A percentile compares a stretch with the other conserved stretches of the same genome.
Conservation (phyloP, 2,113 vertebrate species). For the Chunga burmeisteri region DNA sequence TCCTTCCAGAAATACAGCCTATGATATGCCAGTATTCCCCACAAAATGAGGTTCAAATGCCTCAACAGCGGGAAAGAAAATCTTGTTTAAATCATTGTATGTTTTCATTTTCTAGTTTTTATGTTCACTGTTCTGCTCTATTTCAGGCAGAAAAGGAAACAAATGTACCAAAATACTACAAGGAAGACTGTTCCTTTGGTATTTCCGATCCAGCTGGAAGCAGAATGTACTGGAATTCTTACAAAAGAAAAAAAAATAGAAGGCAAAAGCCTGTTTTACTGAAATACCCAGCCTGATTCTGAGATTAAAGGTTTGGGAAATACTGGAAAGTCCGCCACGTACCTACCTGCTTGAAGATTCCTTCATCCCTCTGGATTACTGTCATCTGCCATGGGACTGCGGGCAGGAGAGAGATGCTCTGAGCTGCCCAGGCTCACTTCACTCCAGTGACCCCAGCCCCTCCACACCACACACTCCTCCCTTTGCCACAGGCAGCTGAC, state of each 20-base stretch:
- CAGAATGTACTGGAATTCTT: slow-evolving; percentile 22
- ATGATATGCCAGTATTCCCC: not conserved
- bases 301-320: not conserved
- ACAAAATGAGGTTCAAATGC: not conserved
- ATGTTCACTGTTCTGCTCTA: not conserved
- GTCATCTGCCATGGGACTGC: not conserved
- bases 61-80: not conserved
- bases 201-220: slow-evolving; percentile 59
- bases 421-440: not conserved
- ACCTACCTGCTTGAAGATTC: not conserved
- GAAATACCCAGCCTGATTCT: not conserved
- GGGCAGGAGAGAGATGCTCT: not conserved
- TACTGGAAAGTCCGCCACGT: not conserved
- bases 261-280: not conserved
- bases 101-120: not conserved
- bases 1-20: not conserved
- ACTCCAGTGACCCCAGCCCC: not conserved
- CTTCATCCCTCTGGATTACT: not conserved
- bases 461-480: not conserved
- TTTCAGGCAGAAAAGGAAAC: slow-evolving; percentile 25
- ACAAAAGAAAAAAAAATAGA: not conserved
- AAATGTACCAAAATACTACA: slow-evolving; percentile 22
- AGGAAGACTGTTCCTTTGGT: slow-evolving; percentile 5
- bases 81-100: not conserved
- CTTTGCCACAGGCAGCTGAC: not conserved